Evolutionary conservation across 2,888 invertebrate genomes (phyloP), one percentile per base, ranked within the genome.

Genomic region (Siphonodentalium dalli): DNA sequence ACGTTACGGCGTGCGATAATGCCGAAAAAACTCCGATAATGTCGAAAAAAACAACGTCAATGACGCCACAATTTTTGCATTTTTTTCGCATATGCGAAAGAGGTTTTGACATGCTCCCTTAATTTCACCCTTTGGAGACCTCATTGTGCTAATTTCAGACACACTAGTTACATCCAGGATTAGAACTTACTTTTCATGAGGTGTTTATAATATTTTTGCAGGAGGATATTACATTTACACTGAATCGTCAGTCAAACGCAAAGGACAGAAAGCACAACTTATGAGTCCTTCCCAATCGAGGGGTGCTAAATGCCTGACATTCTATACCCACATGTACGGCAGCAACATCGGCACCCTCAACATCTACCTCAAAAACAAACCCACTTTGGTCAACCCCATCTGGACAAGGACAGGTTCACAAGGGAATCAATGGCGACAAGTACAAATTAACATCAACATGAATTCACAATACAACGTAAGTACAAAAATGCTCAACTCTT

Each of bases 261-360:
- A 15, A 3, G 61, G 58, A 11, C 58, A 54, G 35, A 65, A 61
- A 43, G 66, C 65, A 9, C 69, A 66, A 47, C 33, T 69, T 9
- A 43, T 54, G 52, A 69, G 69, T 45, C 63, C 63, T 2, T 8
- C 38, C 4, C 27, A 66, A 24, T 52, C 55, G 20, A 35, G 48
- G 1, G 28, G 46, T 2, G 43, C 54, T 1, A 57, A 59, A 20
- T 71, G 73, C 35, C 43, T 72, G 20, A 63, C 68, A 13, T 72
- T 74, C 63, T 77, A 72, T 74, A 77, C 69, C 61, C 72, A 68
- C 49, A 77, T 77, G 75, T 72, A 71, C 50, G 78, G 77, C 6
- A 50, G 55, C 37, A 65, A 63, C 56, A 65, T 72, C 7, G 63
- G 64, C 39, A 48, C 58, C 26, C 54, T 74, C 3, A 71, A 68